Evolutionary conservation across 2,888 invertebrate species (phyloP), one percentile per base, ranked within the genome.

Genomic region (Pilophorus perplexus): DNA sequence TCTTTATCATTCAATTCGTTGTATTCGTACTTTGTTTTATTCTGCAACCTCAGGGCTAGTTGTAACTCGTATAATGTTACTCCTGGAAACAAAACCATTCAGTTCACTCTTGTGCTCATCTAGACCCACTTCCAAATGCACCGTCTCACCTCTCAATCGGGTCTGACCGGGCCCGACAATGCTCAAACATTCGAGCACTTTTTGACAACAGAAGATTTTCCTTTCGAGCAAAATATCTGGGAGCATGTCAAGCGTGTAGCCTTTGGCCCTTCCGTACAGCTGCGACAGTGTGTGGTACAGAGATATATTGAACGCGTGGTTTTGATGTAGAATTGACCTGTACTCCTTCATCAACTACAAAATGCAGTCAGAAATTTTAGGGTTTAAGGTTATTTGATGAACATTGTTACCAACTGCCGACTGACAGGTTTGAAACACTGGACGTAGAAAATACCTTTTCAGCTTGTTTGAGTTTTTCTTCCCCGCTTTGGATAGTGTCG

Each of bases 141-240:
- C n/a, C n/a, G n/a, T n/a, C 54, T 33, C 72, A 88, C 91, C 91
- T 79, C 91, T 83, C 73, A 90, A 83, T 71, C 92, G 80, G 46
- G 86, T 87, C 62, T 85, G 80, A 1, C 92, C 92, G 0, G 92
- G 91, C 71, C 88, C 87, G 59, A 92, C 81, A 33, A 86, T 79
- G 74, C 90, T 84, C 16, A 91, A 77, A 4, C 88, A 84, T 55
- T 81, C 79, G 22, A 93, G 77, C 4, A 91, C 77, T 25, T 85
- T 79, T 12, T 82, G 80, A 72, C 92, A 92, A 67, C 89, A 79
- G 69, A 88, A 85, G 0, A 85, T 83, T 77, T 91, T 92, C 54
- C 89, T 81, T 74, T 88, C 85, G 67, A 91, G 78, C 71, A 88
- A 78, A 1, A 87, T 77, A 76, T 89, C 86, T 0, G 89, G 86